Evolutionary conservation across 92 coral and sea anemone genomes (phyloP), one percentile per base, ranked within the genome.

Genomic region (Palythoa grandiflora): DNA sequence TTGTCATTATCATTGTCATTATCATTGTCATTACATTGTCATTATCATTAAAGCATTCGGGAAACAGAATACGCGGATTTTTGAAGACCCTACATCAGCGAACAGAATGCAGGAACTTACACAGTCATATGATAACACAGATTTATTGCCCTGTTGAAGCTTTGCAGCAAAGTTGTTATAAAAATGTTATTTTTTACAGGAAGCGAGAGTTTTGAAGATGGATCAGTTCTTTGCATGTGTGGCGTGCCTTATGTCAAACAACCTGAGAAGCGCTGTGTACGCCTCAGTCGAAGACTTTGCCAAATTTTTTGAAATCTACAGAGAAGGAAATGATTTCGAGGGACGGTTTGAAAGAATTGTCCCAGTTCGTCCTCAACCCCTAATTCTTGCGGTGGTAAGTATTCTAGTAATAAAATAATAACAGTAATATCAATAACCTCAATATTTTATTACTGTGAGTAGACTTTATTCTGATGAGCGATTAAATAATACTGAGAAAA

Each of bases 161-260:
- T 44, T 44, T 44, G 50, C 50, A 2, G 7, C 50, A 44, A 59
- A 17, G 16, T 59, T 59, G 16, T 17, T 57, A 17, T 7, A 57
- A 3, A 13, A 57, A 13, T 8, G 17, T 59, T 59, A 21, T 7
- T 44, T 90, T 68, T 60, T 65, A 68, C 89, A 96, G 99, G 94
- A 93, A 37, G 83, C 85, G 40, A 92, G 99, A 84, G 89, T 89
- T 28, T 86, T 71, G 17, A 88, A 90, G 68, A 96, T 96, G 99
- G 99, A 96, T 83, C 93, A 84, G 71, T 96, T 96, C 89, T 96
- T 96, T 84, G 83, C 93, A 5, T 93, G 92, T 28, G 93, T 96
- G 28, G 95, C 98, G 50, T 93, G 94, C 53, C 92, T 96, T 4
- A 96, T 96, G 99, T 96, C 99, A 12, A 95, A 90, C 84, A 94